Conservation (phyloP, 2,888 invertebrate species). For the Axea sp. region DNA sequence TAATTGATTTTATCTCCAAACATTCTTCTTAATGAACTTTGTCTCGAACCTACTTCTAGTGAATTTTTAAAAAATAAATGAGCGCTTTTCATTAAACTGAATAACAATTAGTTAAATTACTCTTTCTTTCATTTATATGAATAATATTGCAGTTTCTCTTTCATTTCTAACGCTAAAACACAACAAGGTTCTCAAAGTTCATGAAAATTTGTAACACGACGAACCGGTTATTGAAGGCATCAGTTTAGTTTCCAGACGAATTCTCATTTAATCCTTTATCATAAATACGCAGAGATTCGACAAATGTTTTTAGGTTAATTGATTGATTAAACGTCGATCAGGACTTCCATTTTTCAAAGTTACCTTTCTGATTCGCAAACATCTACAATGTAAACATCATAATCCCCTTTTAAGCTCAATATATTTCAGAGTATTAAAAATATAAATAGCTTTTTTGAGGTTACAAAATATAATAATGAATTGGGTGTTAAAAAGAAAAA, state of each 20-base stretch:
- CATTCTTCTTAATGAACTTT: no score
- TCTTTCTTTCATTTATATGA: constrained; percentile 1
- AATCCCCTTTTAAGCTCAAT: constrained; percentile 19
- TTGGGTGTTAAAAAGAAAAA: no score
- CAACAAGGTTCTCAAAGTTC: background rate
- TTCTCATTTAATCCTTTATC: constrained; percentile 4
- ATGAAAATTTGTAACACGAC: constrained; percentile 1
- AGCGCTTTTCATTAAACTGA: no score
- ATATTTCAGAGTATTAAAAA: constrained; percentile 20
- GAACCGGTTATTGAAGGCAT: constrained; percentile 2
- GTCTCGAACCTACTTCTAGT: no score
- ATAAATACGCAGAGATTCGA: constrained; percentile 38
- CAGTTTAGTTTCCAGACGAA: constrained; percentile 2
- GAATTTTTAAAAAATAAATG: no score
- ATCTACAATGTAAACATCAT: constrained; percentile 16
- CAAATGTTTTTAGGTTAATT: constrained; percentile 28
- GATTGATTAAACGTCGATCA: constrained; percentile 21
- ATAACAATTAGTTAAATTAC: no score
- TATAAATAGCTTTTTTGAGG: no score
- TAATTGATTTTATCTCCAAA: no score
- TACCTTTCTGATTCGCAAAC: constrained; percentile 19
- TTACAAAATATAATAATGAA: no score
- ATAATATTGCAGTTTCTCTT: constrained; percentile 4
- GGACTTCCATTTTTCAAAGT: constrained; percentile 30
- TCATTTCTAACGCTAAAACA: constrained; percentile 9